Percentiles rank a stretch among this genome's conserved stretches.
Conservation (phyloP, 2,888 invertebrate genomes). For the Euzetes globulus region DNA sequence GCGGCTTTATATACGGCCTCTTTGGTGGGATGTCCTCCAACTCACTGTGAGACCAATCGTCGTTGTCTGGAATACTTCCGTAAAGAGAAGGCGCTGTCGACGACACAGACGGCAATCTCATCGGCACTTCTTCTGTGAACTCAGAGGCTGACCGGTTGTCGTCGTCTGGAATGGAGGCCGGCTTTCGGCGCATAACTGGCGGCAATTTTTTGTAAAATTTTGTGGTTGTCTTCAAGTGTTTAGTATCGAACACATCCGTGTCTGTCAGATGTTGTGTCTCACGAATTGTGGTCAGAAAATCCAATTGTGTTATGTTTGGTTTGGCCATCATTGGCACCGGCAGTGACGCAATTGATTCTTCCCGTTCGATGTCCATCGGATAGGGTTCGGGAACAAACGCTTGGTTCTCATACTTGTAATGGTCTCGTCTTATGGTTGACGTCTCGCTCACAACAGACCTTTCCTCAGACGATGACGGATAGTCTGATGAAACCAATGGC, state of each 20-base stretch:
- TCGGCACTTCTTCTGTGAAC: slow-evolving; percentile 39
- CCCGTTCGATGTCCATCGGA: slow-evolving; percentile 41
- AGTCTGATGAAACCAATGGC: slow-evolving; percentile 72
- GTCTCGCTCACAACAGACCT: slow-evolving; percentile 41
- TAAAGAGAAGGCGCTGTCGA: too few relatives aligned
- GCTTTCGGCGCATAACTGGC: slow-evolving; percentile 28
- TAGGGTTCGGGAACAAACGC: slow-evolving; percentile 42
- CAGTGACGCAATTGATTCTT: slow-evolving; percentile 39
- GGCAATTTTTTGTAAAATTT: slow-evolving; percentile 29
- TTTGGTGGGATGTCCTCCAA: slow-evolving; percentile 38
- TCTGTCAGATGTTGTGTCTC: slow-evolving; percentile 41
- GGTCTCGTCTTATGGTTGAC: slow-evolving; percentile 39
- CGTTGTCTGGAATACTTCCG: slow-evolving; percentile 29
- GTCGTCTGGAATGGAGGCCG: slow-evolving; percentile 43
- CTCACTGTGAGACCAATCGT: slow-evolving; percentile 41
- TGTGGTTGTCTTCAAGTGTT: slow-evolving; percentile 31
- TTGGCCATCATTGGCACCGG: slow-evolving; percentile 38
- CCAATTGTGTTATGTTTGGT: slow-evolving; percentile 39
- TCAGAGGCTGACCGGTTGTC: slow-evolving; percentile 42
- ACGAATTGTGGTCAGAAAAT: slow-evolving; percentile 39
- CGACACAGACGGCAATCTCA: background rate
- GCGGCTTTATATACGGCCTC: slow-evolving; percentile 35
- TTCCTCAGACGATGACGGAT: slow-evolving; percentile 50
- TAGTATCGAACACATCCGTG: slow-evolving; percentile 38
- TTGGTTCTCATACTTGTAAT: slow-evolving; percentile 40